Evolutionary conservation across 2,888 invertebrate species (phyloP), one percentile per base, ranked within the genome.

Genomic region (Carcina quercana): DNA sequence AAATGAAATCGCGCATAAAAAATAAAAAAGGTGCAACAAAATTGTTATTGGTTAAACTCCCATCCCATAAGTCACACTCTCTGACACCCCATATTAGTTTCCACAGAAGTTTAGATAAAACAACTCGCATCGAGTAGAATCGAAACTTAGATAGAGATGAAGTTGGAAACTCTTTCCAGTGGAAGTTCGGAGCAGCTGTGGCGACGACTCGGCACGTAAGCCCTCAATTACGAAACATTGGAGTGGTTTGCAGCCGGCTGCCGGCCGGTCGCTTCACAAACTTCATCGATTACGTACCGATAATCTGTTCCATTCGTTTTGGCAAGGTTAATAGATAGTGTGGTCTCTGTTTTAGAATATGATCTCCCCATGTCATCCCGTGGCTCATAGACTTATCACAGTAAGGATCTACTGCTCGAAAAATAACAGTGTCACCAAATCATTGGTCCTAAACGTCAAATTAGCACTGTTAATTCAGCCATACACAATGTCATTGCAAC

Each of bases 151-250:
- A 73, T 74, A 69, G 71, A 75, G 76, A 76, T 75, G 73, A 79
- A 78, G 71, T 78, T 76, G 53, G 56, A 58, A 64, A 59, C 67
- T 66, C 76, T 75, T 68, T 67, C 60, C 55, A n/a, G 59, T 45
- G 49, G 49, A 63, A 70, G 66, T 72, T 70, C 59, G 48, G 65
- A 67, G 60, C 76, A 79, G 76, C 70, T 79, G 79, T 46, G 68
- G 63, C 63, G 56, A 50, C 45, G 58, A 67, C 61, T 71, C 74
- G 75, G 74, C 80, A 80, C 80, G 79, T 80, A 80, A 80, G 75
- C 72, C 75, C 71, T 73, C 82, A 82, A 80, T 82, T 80, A 82
- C 79, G 72, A 74, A 78, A 76, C 71, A 76, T 62, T 68, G 66
- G 64, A 75, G 68, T 64, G 69, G 69, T 68, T 72, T 65, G 69